phyloP scores from a whole-genome alignment of 1,140 invertebrate genomes.

The Saccostrea echinata region DNA sequence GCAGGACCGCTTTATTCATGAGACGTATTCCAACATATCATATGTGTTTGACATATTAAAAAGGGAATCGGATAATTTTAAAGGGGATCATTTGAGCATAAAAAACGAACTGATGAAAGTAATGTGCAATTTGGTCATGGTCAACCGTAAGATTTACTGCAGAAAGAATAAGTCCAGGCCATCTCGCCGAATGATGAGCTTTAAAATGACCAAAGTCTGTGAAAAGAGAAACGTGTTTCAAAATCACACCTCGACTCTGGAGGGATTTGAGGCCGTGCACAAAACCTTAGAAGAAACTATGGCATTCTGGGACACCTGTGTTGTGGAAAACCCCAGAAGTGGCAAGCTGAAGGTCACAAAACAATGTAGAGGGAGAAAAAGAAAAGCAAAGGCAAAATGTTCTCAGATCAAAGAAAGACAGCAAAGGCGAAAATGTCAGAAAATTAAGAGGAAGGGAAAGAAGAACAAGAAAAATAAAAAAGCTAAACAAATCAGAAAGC shows the following conservation, averaged over 20 bases:
- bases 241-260: not conserved
- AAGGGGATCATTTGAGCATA: not conserved
- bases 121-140: not conserved
- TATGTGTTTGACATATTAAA: not conserved
- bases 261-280: not conserved
- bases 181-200: not conserved
- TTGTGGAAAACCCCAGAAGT: not conserved
- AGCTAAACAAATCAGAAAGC: too few relatives aligned
- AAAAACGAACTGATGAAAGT: not conserved
- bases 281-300: not conserved
- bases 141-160: constrained; percentile 11
- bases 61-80: not conserved
- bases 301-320: not conserved
- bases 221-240: not conserved
- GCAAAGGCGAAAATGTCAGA: too few relatives aligned
- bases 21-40: not conserved
- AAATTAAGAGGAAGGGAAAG: too few relatives aligned
- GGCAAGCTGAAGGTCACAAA: not conserved
- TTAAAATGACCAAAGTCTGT: not conserved
- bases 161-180: not conserved
- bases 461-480: too few relatives aligned
- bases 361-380: not conserved
- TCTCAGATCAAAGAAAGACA: too few relatives aligned
- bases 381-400: too few relatives aligned
- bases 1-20: not conserved